Percentiles rank a stretch among this genome's conserved stretches.
phyloP scores from a whole-genome alignment of 2,888 invertebrate species.

The Chouioia cunea region DNA sequence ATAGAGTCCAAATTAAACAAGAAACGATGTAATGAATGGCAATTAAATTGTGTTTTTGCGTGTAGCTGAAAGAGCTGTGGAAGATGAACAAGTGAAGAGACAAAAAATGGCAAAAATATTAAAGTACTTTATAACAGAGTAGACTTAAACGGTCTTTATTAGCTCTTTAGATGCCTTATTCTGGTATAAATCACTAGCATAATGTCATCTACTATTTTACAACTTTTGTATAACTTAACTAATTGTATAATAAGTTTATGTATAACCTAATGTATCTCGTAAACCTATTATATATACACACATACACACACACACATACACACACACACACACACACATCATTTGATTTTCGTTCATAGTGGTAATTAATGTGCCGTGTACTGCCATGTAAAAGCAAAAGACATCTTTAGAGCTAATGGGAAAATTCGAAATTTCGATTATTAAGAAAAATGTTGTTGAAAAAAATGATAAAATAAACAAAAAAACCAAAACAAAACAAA shows the following conservation, averaged over 20 bases:
- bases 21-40: slow-evolving; percentile 9
- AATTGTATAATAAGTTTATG: too few relatives aligned
- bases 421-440: slow-evolving; percentile 21
- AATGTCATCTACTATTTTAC: neutral
- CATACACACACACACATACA: too few relatives aligned
- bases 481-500: slow-evolving; percentile 16
- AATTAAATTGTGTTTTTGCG: slow-evolving; percentile 22
- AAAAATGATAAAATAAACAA: slow-evolving; percentile 20
- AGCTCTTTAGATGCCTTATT: slow-evolving; percentile 25
- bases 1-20: slow-evolving; percentile 14
- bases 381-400: slow-evolving; percentile 19
- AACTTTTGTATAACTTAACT: too few relatives aligned
- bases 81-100: slow-evolving; percentile 9
- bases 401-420: slow-evolving; percentile 11
- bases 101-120: slow-evolving; percentile 28
- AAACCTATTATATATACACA: too few relatives aligned
- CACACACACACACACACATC: too few relatives aligned
- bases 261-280: too few relatives aligned
- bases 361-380: neutral
- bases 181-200: neutral
- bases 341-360: too few relatives aligned
- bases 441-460: slow-evolving; percentile 18
- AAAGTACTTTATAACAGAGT: slow-evolving; percentile 17
- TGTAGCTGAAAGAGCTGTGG: slow-evolving; percentile 3
- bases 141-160: slow-evolving; percentile 36